Conservation (phyloP, 2,113 vertebrate species). For the Formicarius rufipectus region DNA sequence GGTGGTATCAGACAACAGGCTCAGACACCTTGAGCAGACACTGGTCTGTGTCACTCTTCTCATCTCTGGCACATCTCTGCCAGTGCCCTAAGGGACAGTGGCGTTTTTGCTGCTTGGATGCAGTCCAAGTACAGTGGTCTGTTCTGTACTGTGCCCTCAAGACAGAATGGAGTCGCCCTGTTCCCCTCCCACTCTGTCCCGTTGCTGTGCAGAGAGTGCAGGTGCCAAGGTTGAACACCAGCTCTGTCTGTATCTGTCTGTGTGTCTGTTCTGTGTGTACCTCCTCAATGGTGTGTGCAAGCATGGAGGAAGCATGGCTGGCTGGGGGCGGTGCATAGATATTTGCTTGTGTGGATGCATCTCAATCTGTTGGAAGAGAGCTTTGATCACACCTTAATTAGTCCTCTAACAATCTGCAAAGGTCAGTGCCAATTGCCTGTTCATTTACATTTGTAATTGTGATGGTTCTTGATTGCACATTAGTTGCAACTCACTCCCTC, state of each 20-base stretch:
- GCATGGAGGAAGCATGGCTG: background rate
- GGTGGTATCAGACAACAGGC: rapidly evolving
- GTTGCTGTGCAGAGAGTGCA: background rate
- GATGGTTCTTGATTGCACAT: constrained; percentile 78
- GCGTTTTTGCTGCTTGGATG: background rate
- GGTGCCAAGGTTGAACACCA: rapidly evolving
- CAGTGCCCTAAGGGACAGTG: background rate
- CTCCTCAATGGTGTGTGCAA: background rate
- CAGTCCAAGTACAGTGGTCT: background rate
- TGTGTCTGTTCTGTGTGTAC: background rate
- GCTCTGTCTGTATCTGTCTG: background rate
- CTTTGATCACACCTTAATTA: constrained; percentile 79
- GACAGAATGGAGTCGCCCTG: rapidly evolving
- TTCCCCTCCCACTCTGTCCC: rapidly evolving
- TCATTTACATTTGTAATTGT: constrained; percentile 81
- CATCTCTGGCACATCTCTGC: background rate
- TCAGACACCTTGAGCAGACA: background rate
- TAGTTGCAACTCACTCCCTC: constrained; percentile 68
- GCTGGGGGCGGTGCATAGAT: background rate
- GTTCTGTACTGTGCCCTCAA: background rate
- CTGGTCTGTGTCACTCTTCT: background rate
- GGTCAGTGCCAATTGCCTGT: constrained; percentile 79
- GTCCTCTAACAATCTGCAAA: constrained; percentile 81
- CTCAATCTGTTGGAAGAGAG: constrained; percentile 72
- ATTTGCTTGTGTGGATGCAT: constrained; percentile 35